These are phyloP conservation scores for Chloropsis hardwickii DNA, from an alignment of 2,113 vertebrate species.

Conservation along the genomic window DNA sequence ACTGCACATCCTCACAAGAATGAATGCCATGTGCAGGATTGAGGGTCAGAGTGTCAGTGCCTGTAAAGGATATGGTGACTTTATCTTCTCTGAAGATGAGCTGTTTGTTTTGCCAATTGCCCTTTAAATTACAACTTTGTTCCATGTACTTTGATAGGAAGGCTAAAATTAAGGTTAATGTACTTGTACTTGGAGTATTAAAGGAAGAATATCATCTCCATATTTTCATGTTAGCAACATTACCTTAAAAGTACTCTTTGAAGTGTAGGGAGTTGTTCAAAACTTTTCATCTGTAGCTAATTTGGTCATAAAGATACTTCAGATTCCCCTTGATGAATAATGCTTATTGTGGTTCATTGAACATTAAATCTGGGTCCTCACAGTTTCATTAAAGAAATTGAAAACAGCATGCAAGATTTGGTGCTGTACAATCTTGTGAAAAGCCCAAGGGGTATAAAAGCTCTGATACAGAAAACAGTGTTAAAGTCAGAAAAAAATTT, in stretches of 20 bases:
- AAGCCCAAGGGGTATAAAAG: neutral
- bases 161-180: neutral
- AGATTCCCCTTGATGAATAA: neutral
- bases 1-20: neutral
- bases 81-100: neutral
- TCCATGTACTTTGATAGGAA: neutral
- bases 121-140: neutral
- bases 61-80: neutral
- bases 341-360: neutral
- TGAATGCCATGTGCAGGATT: neutral
- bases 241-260: neutral
- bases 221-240: neutral
- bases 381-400: neutral
- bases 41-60: neutral
- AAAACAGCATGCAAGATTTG: neutral
- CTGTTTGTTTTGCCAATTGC: neutral
- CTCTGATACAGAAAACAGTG: neutral
- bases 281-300: neutral
- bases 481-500: neutral
- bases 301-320: neutral
- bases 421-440: neutral
- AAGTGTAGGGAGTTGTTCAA: neutral
- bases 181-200: neutral
- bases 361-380: neutral
- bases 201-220: neutral